phyloP scores from a whole-genome alignment of 2,888 invertebrate species.

The Ecliptopera silaceata region DNA sequence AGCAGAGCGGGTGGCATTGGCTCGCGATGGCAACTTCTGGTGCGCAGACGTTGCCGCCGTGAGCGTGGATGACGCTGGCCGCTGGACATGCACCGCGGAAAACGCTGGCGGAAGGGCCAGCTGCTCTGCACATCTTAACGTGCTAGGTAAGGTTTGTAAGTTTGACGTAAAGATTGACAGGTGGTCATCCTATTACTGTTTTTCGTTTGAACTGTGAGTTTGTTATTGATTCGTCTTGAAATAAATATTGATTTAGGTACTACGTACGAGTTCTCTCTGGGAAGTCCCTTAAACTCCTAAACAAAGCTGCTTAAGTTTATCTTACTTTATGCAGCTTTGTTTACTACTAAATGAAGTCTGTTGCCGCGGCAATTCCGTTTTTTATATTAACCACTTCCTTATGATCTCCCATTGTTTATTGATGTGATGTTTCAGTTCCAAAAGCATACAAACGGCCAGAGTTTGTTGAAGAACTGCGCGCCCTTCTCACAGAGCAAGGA shows the following conservation, averaged over 20 bases:
- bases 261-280: too few relatives aligned
- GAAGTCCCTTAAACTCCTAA: too few relatives aligned
- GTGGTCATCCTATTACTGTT: too few relatives aligned
- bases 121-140: constrained; percentile 90
- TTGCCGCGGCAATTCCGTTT: too few relatives aligned
- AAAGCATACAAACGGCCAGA: constrained; percentile 94
- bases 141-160: constrained; percentile 84
- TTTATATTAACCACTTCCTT: too few relatives aligned
- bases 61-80: constrained; percentile 91
- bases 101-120: constrained; percentile 89
- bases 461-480: constrained; percentile 92
- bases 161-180: too few relatives aligned
- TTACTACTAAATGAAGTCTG: too few relatives aligned
- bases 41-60: constrained; percentile 93
- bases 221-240: too few relatives aligned
- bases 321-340: too few relatives aligned
- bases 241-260: too few relatives aligned
- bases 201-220: too few relatives aligned
- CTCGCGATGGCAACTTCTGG: constrained; percentile 93
- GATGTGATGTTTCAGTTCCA: constrained; percentile 82
- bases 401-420: neutral
- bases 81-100: constrained; percentile 93
- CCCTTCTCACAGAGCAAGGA: constrained; percentile 92
- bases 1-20: constrained; percentile 89
- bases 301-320: too few relatives aligned